Conservation (phyloP, 2,113 vertebrate genomes). For the Crotalus horridus region DNA sequence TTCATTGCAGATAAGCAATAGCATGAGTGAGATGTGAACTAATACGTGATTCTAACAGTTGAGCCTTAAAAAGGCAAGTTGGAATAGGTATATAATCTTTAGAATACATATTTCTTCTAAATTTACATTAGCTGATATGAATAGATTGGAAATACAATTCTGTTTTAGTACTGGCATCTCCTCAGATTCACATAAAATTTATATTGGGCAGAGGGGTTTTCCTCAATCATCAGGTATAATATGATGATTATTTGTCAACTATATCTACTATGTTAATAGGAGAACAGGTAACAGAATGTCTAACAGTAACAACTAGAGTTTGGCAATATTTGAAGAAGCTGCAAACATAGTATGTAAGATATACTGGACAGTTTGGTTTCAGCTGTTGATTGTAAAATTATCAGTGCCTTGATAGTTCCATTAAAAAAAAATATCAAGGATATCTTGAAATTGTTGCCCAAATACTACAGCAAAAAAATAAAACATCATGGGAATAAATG, state of each 20-base stretch:
- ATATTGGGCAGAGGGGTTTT: neutral
- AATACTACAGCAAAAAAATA: neutral
- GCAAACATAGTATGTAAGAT: neutral
- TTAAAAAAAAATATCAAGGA: neutral
- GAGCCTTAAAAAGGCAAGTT: neutral
- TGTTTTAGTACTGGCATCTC: neutral
- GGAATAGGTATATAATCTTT: neutral
- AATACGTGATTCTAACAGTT: neutral
- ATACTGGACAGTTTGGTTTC: neutral
- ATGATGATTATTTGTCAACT: no score
- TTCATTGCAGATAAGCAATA: neutral
- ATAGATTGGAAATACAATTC: neutral
- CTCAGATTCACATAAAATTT: neutral
- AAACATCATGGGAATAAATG: neutral
- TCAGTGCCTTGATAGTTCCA: neutral
- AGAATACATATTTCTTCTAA: neutral
- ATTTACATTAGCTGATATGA: neutral
- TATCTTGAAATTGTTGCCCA: neutral
- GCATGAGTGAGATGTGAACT: neutral
- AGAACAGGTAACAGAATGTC: neutral
- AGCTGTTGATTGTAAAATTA: neutral
- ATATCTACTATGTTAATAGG: neutral
- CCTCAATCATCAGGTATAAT: neutral
- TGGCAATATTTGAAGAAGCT: neutral
- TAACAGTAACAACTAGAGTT: neutral